Base-by-base conservation (phyloP, 2,888 invertebrate genomes). In the Cartodere bifasciata region DNA sequence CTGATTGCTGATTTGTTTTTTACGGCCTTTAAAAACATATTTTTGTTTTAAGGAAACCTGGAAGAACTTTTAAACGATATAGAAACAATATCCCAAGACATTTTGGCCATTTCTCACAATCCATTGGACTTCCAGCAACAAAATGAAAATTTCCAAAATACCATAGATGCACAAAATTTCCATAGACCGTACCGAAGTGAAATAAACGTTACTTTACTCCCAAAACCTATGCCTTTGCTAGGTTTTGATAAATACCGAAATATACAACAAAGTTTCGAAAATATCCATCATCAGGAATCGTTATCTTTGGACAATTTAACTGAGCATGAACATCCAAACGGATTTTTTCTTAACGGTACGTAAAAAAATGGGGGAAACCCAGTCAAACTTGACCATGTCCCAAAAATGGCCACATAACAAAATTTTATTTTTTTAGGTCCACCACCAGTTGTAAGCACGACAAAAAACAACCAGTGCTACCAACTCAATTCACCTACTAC, bases 31-130 rank as follows among this genome's bases (percentile, higher is more conserved):
- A 23, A 9, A 23, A 7, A 5, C 10, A 23, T 9, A 5, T 23
- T 9, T 23, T 23, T 11, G 6, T 29, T 23, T 15, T n/a, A 10
- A 34, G 75, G 75, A 0, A 78, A 78, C 47, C 60, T 79, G 22
- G 78, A 79, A 43, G 73, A 78, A 37, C 56, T 79, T 23, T 56
- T 79, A 0, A 72, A 75, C 34, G 78, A 79, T 37, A 75, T 78
- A 4, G 74, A 76, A 49, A 66, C 70, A 0, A 64, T 70, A 31
- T 68, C 69, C 2, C 54, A 58, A 39, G 62, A 56, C 31, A 56
- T 56, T 25, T 35, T 55, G 24, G 46, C 48, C 27, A 43, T 53
- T 11, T 46, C 49, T 3, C 45, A 41, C 28, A 28, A n/a, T n/a
- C n/a, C n/a, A n/a, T n/a, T n/a, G n/a, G n/a, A n/a, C n/a, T 39